Evolutionary conservation across 2,888 invertebrate species (phyloP).

Genomic region (Meiosimyza platycephala): DNA sequence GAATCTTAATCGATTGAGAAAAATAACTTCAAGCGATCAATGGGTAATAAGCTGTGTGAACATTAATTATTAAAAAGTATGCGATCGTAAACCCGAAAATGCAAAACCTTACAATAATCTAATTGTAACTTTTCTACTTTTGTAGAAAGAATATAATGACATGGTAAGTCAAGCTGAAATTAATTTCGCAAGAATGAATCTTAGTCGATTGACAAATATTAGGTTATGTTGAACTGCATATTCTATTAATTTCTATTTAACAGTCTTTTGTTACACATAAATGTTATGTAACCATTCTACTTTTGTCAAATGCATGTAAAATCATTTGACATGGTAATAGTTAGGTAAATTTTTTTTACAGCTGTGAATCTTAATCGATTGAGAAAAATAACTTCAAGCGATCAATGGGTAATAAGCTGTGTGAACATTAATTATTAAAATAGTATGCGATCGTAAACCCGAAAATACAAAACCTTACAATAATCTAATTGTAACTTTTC

Average conservation of each 20-base stretch:
- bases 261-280: conserved; percentile 34
- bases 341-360: conserved; percentile 50
- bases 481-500: conserved; percentile 37
- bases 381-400: conserved; percentile 42
- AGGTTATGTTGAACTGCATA: conserved; percentile 40
- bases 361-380: conserved; percentile 54
- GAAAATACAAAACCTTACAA: too few species aligned
- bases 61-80: background rate
- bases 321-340: conserved; percentile 51
- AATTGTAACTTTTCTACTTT: conserved; percentile 42
- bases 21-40: conserved; percentile 48
- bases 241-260: background rate
- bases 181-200: conserved; percentile 51
- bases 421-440: background rate
- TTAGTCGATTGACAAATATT: conserved; percentile 44
- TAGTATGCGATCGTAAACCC: background rate
- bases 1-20: conserved; percentile 53
- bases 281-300: conserved; percentile 45
- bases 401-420: conserved; percentile 55
- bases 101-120: background rate
- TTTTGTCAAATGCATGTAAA: conserved; percentile 45
- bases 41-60: conserved; percentile 50
- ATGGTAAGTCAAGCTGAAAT: conserved; percentile 46
- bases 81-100: background rate
- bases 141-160: conserved; percentile 22